These are phyloP conservation scores for Sebastes nivosus DNA, from an alignment of 2,797 vertebrate genomes.

Conservation along the genomic window DNA sequence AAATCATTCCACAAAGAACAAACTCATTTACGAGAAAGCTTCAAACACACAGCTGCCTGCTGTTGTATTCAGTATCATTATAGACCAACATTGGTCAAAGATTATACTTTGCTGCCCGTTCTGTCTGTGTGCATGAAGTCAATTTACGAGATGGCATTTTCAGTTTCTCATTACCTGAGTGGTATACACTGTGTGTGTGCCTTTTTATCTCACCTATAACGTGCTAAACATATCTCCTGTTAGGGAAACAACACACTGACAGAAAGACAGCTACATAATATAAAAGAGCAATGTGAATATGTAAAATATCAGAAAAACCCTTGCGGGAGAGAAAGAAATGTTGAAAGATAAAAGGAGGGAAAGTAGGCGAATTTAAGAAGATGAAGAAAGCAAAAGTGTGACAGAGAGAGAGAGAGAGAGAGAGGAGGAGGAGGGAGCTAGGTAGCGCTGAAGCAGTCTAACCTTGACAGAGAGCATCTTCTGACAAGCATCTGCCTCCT, in stretches of 20 bases:
- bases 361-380: conserved; percentile 22
- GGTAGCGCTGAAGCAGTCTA: conserved; percentile 61
- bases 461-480: conserved; percentile 83
- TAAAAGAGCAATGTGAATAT: conserved; percentile 31
- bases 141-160: conserved; percentile 55
- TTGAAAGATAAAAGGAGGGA: conserved; percentile 4
- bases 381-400: conserved; percentile 29
- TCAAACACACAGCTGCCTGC: not conserved
- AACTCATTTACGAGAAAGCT: conserved; percentile 36
- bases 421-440: conserved; percentile 9
- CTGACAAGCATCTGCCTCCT: conserved; percentile 86
- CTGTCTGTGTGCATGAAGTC: conserved; percentile 28
- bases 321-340: conserved; percentile 12
- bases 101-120: conserved; percentile 32
- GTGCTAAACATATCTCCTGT: conserved; percentile 29
- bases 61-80: conserved; percentile 43
- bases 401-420: conserved; percentile 27
- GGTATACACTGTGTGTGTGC: not conserved
- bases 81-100: conserved; percentile 42
- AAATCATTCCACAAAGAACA: conserved; percentile 36
- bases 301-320: conserved; percentile 26
- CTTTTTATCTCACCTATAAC: conserved; percentile 47
- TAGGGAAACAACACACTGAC: not conserved
- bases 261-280: conserved; percentile 15
- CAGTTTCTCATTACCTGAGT: conserved; percentile 40